These are phyloP conservation scores for Anableps anableps DNA, from an alignment of 2,797 vertebrate genomes.

Conservation along the genomic window DNA sequence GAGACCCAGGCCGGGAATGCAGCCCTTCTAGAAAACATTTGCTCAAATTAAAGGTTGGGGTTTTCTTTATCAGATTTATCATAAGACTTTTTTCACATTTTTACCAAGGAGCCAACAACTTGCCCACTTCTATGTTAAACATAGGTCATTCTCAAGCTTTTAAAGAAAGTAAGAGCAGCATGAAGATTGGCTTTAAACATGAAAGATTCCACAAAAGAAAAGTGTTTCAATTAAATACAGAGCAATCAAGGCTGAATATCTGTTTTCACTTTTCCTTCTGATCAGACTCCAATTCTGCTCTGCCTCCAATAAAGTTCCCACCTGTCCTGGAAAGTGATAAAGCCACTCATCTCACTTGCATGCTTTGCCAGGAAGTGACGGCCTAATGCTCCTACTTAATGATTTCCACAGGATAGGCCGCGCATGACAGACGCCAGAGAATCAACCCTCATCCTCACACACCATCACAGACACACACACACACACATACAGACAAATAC, in stretches of 20 bases:
- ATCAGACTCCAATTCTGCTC: conserved; percentile 25
- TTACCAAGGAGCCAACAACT: not conserved
- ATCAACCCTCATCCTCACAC: conserved; percentile 55
- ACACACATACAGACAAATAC: not conserved
- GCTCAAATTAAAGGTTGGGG: not conserved
- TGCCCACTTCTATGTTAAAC: not conserved
- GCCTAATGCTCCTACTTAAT: conserved; percentile 80
- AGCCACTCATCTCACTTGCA: conserved; percentile 65
- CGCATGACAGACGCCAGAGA: conserved; percentile 77
- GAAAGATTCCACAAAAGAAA: not conserved
- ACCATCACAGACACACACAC: not conserved
- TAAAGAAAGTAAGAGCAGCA: not conserved
- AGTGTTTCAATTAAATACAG: not conserved
- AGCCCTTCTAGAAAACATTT: too few relatives aligned
- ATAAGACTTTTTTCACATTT: not conserved
- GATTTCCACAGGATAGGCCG: conserved; percentile 81
- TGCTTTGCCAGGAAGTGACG: conserved; percentile 75
- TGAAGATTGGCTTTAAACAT: not conserved
- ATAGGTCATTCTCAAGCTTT: not conserved
- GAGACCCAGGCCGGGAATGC: too few relatives aligned
- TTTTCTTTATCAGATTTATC: not conserved
- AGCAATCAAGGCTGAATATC: conserved; percentile 1
- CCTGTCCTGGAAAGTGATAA: conserved; percentile 75
- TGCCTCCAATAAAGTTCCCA: conserved; percentile 59
- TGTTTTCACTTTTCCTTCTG: conserved; percentile 48